Evolutionary conservation across 1,140 invertebrate species (phyloP), one percentile per base, ranked within the genome.

Genomic region (Bradysia coprophila): DNA sequence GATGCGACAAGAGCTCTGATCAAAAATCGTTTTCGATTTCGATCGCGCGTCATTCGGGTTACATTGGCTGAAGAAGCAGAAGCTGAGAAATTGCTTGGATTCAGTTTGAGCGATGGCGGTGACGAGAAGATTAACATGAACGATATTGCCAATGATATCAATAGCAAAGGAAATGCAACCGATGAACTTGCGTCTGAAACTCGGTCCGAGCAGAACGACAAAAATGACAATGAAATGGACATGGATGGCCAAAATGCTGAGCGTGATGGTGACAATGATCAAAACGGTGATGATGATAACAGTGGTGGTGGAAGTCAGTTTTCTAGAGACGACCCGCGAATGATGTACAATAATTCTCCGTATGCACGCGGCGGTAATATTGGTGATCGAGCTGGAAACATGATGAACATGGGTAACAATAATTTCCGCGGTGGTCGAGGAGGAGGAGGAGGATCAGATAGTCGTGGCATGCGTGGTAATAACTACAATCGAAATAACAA

Each of bases 21-120:
- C 0, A 87, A 85, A 52, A 76, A 89, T 54, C 75, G 76, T 0
- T 50, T 70, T 0, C 67, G 69, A 15, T 62, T 87, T 5, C 81
- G 76, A 0, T 69, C 69, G 3, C 71, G 72, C 40, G 61, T 69
- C 1, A 64, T 91, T 1, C 68, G 66, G n/a, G n/a, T n/a, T n/a
- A n/a, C n/a, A n/a, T n/a, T n/a, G n/a, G n/a, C n/a, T n/a, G n/a
- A n/a, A n/a, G n/a, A n/a, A n/a, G n/a, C n/a, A n/a, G n/a, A n/a
- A n/a, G n/a, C n/a, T n/a, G n/a, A n/a, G n/a, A n/a, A n/a, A n/a
- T n/a, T n/a, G n/a, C n/a, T n/a, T n/a, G n/a, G n/a, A n/a, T n/a
- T n/a, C n/a, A n/a, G n/a, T n/a, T n/a, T n/a, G n/a, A n/a, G n/a
- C n/a, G n/a, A n/a, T n/a, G n/a, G n/a, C n/a, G n/a, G n/a, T n/a